Conservation (phyloP, 2,113 vertebrate species). For the human (Homo sapiens) region GRCh38 chr14:82873501-82874000, state of each 20-base stretch:
- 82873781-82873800: background rate
- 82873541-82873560: background rate
- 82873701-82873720: background rate
- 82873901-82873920: no score
- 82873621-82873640: slow-evolving; percentile 1
- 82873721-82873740: background rate
- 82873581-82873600: background rate
- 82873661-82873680: background rate
- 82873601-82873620: background rate
- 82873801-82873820: no score
- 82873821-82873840: no score
- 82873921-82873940: no score
- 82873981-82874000: no score
- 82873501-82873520: background rate
- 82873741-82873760: background rate
- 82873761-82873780: background rate
- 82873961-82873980: no score
- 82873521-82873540: background rate
- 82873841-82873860: no score
- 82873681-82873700: background rate
- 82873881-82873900: no score
- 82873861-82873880: no score
- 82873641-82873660: background rate
- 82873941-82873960: no score
- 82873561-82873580: background rate